Base-by-base conservation (phyloP, 2,888 invertebrate genomes). In the Baronia brevicornis region DNA sequence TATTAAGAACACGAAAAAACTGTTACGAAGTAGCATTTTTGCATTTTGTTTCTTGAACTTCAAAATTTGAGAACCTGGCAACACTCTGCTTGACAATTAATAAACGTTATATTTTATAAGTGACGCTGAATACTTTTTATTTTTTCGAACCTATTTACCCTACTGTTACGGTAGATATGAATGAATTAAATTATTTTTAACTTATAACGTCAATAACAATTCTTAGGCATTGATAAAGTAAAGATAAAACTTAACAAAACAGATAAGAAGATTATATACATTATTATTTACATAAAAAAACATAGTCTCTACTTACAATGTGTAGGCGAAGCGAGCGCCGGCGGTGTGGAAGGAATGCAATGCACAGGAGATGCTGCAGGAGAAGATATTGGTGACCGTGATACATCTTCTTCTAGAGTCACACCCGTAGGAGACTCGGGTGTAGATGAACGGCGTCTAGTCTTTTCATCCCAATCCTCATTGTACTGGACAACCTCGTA, bases 281-380 rank as follows among this genome's bases (percentile, higher is more conserved):
- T 17, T 6, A 6, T 17, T 17, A 6, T 17, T n/a, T n/a, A n/a
- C n/a, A n/a, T n/a, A n/a, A n/a, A n/a, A n/a, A n/a, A n/a, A n/a
- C n/a, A n/a, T n/a, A n/a, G n/a, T n/a, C n/a, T n/a, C 20, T 39
- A 66, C 73, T 56, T 65, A 82, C 82, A 70, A 48, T 77, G 74
- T 46, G 72, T 63, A 36, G 72, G 71, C 9, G 60, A 59, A 8
- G 46, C 43, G 4, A 48, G 49, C 3, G 37, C 46, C 9, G 70
- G 65, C 20, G 75, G 67, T 13, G 78, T 64, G 7, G 67, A 54
- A 11, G 54, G 50, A 21, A 60, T 51, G 30, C 61, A 68, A 33
- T 65, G 75, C 27, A 77, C 77, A 25, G 82, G 80, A 13, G 80
- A 80, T 11, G 68, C 70, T 36, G 66, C 50, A 13, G 79, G 79